Evolutionary conservation across 2,888 invertebrate genomes (phyloP), one percentile per base, ranked within the genome.

Genomic region (Chrysolina haemoptera): DNA sequence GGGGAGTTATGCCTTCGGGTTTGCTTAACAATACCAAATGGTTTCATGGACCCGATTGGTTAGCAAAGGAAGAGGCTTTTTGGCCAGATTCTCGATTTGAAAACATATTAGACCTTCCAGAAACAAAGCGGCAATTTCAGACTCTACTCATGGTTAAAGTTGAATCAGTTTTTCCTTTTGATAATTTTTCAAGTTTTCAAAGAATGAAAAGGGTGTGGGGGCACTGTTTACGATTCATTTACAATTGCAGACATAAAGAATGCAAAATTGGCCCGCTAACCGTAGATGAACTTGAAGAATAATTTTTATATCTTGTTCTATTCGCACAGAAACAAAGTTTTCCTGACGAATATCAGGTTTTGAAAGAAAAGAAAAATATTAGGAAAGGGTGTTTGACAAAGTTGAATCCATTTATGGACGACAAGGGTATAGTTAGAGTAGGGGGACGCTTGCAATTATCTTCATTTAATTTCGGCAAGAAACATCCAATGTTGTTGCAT

Each of bases 361-460:
- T 43, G 43, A 63, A 63, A 35, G 27, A 63, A 22, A 35, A 35
- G n/a, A 63, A 22, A 1, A 46, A 41, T 43, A 18, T 40, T 65
- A 35, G 8, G 43, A 65, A 65, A 8, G 48, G 46, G 1, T 46
- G 16, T 65, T 65, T 65, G 18, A 6, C 27, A 9, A 16, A 35
- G 22, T 27, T 63, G 11, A 65, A 46, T 18, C 65, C 65, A 46
- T 65, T 63, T 22, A 27, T 63, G 16, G 63, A 43, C 43, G 43
- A 43, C 10, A 43, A 43, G 6, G 43, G 43, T 11, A 16, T 55
- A 11, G 11, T 55, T 10, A 55, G 55, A 10, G 55, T 55, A 55
- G 55, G 65, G 8, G 43, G 43, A 5, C 43, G 65, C 9, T 41
- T 65, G 20, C 27, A 41, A 65, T 40, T 40, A 18, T 41, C 27